A percentile compares a stretch with the other conserved stretches of the same genome.
These are phyloP conservation scores for Hydrolagus affinis DNA, from an alignment of 2,113 vertebrate species.

Conservation along the genomic window DNA sequence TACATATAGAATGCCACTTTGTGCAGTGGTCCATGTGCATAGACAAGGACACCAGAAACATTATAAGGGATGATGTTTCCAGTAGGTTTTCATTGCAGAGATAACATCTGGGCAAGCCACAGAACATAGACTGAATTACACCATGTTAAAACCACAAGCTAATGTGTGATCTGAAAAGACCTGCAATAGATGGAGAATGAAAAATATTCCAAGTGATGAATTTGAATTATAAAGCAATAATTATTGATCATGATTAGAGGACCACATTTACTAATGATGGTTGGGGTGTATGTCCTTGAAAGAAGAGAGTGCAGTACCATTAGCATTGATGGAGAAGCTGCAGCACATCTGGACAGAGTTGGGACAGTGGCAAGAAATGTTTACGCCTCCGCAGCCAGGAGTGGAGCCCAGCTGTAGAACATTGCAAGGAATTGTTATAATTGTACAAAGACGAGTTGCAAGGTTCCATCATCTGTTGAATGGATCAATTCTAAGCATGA, in stretches of 20 bases:
- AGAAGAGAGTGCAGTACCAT: background rate
- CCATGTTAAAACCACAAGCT: background rate
- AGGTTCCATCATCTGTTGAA: background rate
- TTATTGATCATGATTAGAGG: background rate
- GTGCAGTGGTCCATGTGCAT: background rate
- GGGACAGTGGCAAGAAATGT: background rate
- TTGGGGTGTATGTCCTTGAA: background rate
- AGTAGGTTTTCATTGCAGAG: background rate
- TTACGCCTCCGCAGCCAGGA: background rate
- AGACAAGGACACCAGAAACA: background rate
- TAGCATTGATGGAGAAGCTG: background rate
- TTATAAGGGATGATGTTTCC: background rate
- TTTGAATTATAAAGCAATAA: constrained; percentile 8
- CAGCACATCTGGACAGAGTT: background rate
- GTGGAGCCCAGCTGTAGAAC: background rate
- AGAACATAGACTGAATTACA: background rate
- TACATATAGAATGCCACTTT: background rate
- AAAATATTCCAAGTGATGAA: background rate
- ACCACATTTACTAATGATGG: background rate
- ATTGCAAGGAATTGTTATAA: background rate
- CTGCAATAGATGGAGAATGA: background rate
- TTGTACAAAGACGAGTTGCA: too few species aligned
- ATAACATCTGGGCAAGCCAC: background rate
- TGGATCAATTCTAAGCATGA: background rate
- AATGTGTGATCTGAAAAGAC: background rate